Percentiles rank a stretch among this genome's conserved stretches.
Conservation (phyloP, 2,113 vertebrate species). For the Symphodus melops region DNA sequence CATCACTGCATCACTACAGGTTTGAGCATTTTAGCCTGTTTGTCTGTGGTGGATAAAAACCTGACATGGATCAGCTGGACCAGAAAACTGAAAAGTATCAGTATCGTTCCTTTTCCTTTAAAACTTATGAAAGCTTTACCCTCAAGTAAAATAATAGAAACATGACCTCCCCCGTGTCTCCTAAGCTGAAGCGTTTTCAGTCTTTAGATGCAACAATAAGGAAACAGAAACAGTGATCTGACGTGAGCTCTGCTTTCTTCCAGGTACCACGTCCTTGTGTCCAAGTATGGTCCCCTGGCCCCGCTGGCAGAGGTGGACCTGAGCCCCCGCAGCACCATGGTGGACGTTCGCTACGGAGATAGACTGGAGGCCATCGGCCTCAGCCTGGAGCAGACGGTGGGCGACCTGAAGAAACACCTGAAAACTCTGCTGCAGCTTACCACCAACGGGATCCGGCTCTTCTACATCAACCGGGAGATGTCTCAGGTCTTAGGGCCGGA, state of each 20-base stretch:
- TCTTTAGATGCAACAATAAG: no score
- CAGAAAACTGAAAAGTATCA: no score
- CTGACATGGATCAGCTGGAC: no score
- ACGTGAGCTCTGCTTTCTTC: not conserved
- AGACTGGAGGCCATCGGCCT: slow-evolving; percentile 90
- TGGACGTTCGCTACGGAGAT: slow-evolving; percentile 93
- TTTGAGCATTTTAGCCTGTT: no score
- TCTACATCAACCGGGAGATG: slow-evolving; percentile 91
- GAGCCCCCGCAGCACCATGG: slow-evolving; percentile 87
- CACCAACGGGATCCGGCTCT: slow-evolving; percentile 90
- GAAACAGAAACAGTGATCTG: not conserved
- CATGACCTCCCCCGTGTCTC: no score
- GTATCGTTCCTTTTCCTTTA: no score
- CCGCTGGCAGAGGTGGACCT: slow-evolving; percentile 96
- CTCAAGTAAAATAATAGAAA: no score
- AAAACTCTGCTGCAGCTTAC: slow-evolving; percentile 89
- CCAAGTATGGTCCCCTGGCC: slow-evolving; percentile 93
- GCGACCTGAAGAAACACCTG: slow-evolving; percentile 93
- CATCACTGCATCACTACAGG: not conserved
- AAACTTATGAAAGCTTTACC: no score
- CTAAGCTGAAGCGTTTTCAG: no score
- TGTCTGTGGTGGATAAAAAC: not conserved
- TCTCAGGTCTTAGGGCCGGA: slow-evolving; percentile 87
- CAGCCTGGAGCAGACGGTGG: slow-evolving; percentile 93
- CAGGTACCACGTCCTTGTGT: slow-evolving; percentile 93